Percentiles rank a stretch among this genome's conserved stretches.
Evolutionary conservation across 2,113 vertebrate species (phyloP).

Genomic region (Conger conger): DNA sequence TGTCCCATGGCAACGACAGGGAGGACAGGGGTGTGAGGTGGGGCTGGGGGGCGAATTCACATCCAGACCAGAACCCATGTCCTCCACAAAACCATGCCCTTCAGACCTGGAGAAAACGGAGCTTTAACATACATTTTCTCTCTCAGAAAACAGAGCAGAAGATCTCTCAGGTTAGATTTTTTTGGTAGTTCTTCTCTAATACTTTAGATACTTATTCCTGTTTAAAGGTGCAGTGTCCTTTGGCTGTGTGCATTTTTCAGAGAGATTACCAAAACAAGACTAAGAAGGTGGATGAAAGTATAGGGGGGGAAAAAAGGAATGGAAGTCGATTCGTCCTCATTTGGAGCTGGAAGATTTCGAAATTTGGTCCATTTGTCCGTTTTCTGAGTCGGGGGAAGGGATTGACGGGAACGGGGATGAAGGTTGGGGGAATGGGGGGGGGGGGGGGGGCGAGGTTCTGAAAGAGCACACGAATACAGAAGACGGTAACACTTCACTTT

Average conservation of each 20-base stretch:
- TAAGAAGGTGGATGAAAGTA: neutral
- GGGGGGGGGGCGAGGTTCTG: neutral
- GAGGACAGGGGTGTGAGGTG: neutral
- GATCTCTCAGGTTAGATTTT: neutral
- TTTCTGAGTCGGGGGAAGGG: constrained; percentile 43
- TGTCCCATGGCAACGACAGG: neutral
- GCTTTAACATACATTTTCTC: neutral
- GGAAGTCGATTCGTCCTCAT: constrained; percentile 5
- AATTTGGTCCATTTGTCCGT: constrained; percentile 36
- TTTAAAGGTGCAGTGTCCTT: constrained; percentile 14
- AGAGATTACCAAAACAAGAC: neutral
- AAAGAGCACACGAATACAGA: constrained; percentile 13
- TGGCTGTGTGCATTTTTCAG: neutral
- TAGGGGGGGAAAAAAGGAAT: neutral
- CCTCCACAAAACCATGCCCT: neutral
- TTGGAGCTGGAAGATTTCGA: neutral
- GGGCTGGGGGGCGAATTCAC: neutral
- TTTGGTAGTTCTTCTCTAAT: neutral
- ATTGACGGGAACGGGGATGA: too few relatives aligned
- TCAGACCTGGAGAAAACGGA: neutral
- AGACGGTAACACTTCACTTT: too few relatives aligned
- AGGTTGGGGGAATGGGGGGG: constrained; percentile 13
- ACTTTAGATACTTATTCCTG: neutral
- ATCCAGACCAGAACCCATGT: neutral
- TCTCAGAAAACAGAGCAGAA: constrained; percentile 50